These are phyloP conservation scores for Orthonyx spaldingii DNA, from an alignment of 2,113 vertebrate species.

Conservation along the genomic window DNA sequence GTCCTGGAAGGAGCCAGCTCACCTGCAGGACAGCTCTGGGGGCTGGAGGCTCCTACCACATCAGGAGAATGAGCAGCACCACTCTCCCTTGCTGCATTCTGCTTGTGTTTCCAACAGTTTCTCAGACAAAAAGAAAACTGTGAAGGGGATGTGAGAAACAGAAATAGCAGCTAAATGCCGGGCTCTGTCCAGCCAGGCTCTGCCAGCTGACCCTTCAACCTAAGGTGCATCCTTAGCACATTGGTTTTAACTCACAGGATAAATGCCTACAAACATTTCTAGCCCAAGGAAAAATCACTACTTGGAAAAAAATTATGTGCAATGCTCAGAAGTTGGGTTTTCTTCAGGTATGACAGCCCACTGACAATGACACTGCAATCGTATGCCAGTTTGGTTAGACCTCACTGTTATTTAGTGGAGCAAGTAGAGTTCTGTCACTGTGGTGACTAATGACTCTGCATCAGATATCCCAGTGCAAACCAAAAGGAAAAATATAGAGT, in stretches of 20 bases:
- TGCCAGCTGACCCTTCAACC: background rate
- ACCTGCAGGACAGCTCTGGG: background rate
- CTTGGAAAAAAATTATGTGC: background rate
- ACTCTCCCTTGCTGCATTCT: background rate
- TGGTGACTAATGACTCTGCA: background rate
- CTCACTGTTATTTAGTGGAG: background rate
- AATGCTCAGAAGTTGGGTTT: background rate
- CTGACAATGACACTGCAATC: background rate
- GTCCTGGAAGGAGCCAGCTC: background rate
- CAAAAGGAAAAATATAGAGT: background rate
- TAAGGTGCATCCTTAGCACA: background rate
- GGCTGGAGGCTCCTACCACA: background rate
- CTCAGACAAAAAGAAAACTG: background rate
- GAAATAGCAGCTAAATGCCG: background rate
- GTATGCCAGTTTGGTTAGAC: background rate
- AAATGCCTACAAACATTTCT: background rate
- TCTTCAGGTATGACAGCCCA: background rate
- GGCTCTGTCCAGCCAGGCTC: background rate
- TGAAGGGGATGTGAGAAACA: background rate
- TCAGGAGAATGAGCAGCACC: background rate
- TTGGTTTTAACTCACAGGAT: background rate
- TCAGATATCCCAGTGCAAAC: background rate
- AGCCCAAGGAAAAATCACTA: background rate
- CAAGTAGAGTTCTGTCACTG: background rate
- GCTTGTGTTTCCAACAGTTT: background rate